These are phyloP conservation scores for Rhea pennata DNA, from an alignment of 2,113 vertebrate genomes.

Conservation along the genomic window DNA sequence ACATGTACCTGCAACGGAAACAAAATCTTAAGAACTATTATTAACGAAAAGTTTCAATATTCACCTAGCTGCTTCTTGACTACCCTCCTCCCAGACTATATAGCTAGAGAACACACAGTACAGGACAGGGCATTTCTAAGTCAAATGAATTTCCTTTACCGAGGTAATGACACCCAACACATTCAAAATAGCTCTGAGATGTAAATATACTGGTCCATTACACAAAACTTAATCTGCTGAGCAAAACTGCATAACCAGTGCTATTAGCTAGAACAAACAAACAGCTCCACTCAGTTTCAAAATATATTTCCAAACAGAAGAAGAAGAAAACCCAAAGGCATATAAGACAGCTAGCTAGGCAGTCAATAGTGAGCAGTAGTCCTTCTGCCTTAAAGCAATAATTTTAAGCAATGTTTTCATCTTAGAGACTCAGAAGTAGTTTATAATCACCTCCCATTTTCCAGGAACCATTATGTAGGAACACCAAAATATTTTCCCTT, in stretches of 20 bases:
- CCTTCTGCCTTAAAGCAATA: background rate
- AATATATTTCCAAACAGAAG: background rate
- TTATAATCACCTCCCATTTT: background rate
- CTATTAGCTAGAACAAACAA: background rate
- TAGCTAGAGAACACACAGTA: rapidly evolving
- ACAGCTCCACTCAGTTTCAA: background rate
- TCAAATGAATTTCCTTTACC: background rate
- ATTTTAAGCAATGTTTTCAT: background rate
- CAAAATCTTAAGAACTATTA: background rate
- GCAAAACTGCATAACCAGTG: background rate
- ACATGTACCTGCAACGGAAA: conserved; percentile 88
- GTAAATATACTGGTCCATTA: background rate
- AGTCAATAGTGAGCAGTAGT: background rate
- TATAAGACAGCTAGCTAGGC: background rate
- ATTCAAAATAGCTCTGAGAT: background rate
- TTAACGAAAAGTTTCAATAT: background rate
- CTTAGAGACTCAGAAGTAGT: background rate
- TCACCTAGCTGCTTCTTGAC: background rate
- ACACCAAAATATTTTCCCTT: background rate
- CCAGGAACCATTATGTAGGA: background rate
- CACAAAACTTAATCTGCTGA: background rate
- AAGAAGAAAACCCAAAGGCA: background rate
- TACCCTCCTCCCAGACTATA: background rate
- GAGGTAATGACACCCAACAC: background rate
- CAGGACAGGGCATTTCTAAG: background rate